A percentile compares a stretch with the other conserved stretches of the same genome.
Evolutionary conservation across 2,113 vertebrate genomes (phyloP).

Genomic region (Grammomys dolichurus): DNA sequence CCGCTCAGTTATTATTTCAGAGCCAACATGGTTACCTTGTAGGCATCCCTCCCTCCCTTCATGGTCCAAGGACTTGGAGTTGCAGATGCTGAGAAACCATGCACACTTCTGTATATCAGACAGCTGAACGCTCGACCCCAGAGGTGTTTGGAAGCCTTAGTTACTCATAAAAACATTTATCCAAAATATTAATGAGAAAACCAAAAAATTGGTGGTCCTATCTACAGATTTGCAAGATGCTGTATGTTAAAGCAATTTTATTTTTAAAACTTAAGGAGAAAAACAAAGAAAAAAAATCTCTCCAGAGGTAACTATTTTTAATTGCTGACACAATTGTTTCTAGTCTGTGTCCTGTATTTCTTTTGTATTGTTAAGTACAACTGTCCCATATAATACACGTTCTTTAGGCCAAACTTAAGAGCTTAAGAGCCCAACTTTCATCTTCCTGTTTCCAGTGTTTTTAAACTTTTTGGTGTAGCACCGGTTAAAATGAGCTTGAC

Average conservation of each 20-base stretch:
- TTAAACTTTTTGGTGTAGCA: background rate
- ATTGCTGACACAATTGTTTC: background rate
- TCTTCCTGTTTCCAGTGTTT: background rate
- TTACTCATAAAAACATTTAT: conserved; percentile 18
- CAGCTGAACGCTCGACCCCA: background rate
- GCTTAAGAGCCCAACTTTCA: background rate
- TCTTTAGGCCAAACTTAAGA: background rate
- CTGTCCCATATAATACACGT: background rate
- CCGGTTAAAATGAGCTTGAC: background rate
- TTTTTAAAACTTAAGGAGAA: conserved; percentile 25
- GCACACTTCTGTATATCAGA: too few species aligned
- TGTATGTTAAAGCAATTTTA: background rate
- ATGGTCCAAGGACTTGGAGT: background rate
- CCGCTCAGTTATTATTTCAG: background rate
- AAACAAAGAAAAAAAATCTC: background rate
- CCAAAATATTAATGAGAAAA: background rate
- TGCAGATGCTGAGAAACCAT: background rate
- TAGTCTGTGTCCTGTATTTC: background rate
- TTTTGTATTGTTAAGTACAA: background rate
- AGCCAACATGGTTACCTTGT: background rate
- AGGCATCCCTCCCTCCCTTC: background rate
- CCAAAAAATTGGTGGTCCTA: background rate
- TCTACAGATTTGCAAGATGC: background rate
- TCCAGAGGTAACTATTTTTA: background rate
- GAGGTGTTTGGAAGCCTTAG: background rate